phyloP scores from a whole-genome alignment of 2,797 vertebrate species.

The Tinamus major region DNA sequence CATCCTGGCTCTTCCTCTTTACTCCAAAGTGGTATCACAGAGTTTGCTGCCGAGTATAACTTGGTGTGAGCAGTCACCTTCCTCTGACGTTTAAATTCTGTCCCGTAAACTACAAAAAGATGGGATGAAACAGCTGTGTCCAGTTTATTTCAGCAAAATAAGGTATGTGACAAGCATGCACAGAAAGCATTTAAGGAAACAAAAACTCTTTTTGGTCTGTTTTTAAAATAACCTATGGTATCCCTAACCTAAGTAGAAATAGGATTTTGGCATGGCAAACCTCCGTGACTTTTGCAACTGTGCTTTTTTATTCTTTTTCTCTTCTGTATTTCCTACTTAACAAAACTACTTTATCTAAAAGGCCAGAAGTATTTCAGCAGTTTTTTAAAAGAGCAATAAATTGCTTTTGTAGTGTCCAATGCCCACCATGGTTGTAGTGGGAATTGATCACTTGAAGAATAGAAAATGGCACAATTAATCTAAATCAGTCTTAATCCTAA shows the following conservation, averaged over 20 bases:
- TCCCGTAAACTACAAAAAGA: not conserved
- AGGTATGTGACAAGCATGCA: not conserved
- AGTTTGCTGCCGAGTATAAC: not conserved
- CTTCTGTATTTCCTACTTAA: not conserved
- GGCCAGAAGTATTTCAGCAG: not conserved
- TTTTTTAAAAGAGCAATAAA: not conserved
- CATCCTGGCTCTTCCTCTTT: not conserved
- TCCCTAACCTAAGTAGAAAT: not conserved
- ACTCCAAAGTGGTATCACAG: accelerated
- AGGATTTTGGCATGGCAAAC: not conserved
- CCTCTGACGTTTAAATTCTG: not conserved
- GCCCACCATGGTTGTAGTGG: accelerated
- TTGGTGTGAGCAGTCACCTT: not conserved
- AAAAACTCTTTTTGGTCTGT: not conserved
- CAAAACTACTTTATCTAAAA: not conserved
- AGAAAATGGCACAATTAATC: not conserved
- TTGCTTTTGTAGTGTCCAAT: not conserved
- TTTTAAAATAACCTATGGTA: not conserved
- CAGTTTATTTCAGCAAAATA: not conserved
- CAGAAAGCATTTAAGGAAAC: not conserved
- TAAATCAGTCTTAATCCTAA: not conserved
- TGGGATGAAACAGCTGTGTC: not conserved
- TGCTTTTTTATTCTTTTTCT: not conserved
- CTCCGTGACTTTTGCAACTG: not conserved
- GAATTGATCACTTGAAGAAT: not conserved